Evolutionary conservation across 2,888 invertebrate species (phyloP), one percentile per base, ranked within the genome.

Genomic region (Notodonta ziczac): DNA sequence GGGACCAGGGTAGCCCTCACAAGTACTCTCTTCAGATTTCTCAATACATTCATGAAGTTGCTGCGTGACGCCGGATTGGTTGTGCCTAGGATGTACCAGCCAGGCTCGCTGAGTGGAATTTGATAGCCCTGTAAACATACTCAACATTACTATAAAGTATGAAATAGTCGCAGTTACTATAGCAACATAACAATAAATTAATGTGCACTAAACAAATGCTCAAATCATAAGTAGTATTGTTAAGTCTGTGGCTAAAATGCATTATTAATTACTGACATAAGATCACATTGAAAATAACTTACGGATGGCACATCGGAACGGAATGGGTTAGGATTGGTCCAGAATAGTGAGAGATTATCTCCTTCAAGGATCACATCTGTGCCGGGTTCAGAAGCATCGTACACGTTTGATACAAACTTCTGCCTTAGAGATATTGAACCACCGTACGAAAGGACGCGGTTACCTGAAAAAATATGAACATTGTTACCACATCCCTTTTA

Each of bases 401-500:
- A 79, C 2, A 95, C 94, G 16, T 94, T 92, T n/a, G 95, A 95
- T 6, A 95, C 94, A 74, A 96, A 97, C 62, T 94, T 94, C 76
- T 98, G 96, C 0, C 96, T 96, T 65, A 98, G 95, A 14, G 95
- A 95, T 6, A 99, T 86, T 58, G 94, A 94, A 0, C 98, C 98
- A 0, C 98, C 98, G 82, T 98, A 99, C 0, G 98, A 98, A 61
- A 96, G 95, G 8, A 98, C 94, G 91, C 97, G 94, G 80, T 97
- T 96, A 52, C 97, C 97, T 81, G 66, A 24, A 52, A 32, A 54
- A 57, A 16, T 39, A 9, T 12, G 4, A 5, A n/a, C 12, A 51
- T 40, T 56, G n/a, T 24, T 24, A 2, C 24, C 24, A 24, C 24
- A 24, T 24, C 24, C 24, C 24, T 24, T 24, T 24, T 24, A 24